These are phyloP conservation scores for Pteronotus mesoamericanus DNA, from an alignment of 2,797 vertebrate genomes.

Conservation along the genomic window DNA sequence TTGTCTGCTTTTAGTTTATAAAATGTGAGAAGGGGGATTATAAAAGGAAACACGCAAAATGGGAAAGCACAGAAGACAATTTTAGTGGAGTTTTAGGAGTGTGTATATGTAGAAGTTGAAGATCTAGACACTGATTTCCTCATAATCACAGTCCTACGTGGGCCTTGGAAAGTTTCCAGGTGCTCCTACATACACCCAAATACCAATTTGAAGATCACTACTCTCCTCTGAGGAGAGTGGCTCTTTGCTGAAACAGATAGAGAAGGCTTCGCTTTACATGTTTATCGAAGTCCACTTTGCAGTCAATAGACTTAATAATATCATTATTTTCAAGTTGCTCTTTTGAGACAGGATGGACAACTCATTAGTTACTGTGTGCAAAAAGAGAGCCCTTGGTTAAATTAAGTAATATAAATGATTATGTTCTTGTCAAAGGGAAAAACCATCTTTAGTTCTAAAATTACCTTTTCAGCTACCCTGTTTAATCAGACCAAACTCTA, in stretches of 20 bases:
- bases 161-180: not conserved
- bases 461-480: not conserved
- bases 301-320: not conserved
- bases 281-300: not conserved
- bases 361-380: not conserved
- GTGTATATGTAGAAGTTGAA: not conserved
- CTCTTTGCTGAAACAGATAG: not conserved
- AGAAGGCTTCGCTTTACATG: not conserved
- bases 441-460: slow-evolving; percentile 33
- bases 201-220: not conserved
- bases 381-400: slow-evolving; percentile 29
- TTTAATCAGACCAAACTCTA: slow-evolving; percentile 14
- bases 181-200: not conserved
- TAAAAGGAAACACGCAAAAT: not conserved
- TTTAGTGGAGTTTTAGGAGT: not conserved
- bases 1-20: not conserved
- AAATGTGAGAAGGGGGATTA: not conserved
- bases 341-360: slow-evolving; percentile 8
- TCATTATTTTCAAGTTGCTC: slow-evolving; percentile 19
- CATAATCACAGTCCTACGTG: not conserved
- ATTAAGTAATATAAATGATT: slow-evolving; percentile 35
- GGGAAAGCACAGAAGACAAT: not conserved
- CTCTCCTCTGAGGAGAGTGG: not conserved
- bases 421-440: slow-evolving; percentile 28
- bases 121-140: not conserved